phyloP scores from a whole-genome alignment of 2,888 invertebrate genomes.

The Cheiracanthium punctorium region DNA sequence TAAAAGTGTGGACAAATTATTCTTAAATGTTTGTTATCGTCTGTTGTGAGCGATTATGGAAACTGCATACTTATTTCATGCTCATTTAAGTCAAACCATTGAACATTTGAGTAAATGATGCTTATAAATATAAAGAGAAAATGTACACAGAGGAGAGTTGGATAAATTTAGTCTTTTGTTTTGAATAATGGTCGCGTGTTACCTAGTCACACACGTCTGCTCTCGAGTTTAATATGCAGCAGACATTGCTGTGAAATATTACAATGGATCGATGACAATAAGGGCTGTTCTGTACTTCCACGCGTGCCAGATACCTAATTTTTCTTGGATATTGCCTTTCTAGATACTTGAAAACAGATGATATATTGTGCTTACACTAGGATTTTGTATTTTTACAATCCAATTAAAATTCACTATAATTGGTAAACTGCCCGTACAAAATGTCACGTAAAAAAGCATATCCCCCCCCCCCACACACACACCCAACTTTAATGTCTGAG shows the following conservation, averaged over 20 bases:
- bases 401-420: no score
- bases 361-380: no score
- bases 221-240: not conserved
- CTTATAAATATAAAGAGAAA: slow-evolving; percentile 61
- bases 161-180: slow-evolving; percentile 30
- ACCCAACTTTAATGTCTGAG: no score
- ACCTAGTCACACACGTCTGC: slow-evolving; percentile 11
- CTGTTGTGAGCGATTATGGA: slow-evolving; percentile 65
- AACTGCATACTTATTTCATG: slow-evolving; percentile 59
- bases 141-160: slow-evolving; percentile 18
- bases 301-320: no score
- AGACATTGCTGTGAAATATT: not conserved
- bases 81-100: slow-evolving; percentile 32
- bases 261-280: no score
- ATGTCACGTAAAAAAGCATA: no score
- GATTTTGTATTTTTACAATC: no score
- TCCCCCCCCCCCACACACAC: no score
- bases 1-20: slow-evolving; percentile 64
- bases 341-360: no score
- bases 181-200: slow-evolving; percentile 23
- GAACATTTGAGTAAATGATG: slow-evolving; percentile 43
- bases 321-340: no score
- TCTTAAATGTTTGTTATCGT: slow-evolving; percentile 65
- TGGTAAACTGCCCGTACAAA: no score
- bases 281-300: no score